Evolutionary conservation across 1,140 invertebrate genomes (phyloP), one percentile per base, ranked within the genome.

Genomic region (Proctacanthus coquilletti): DNA sequence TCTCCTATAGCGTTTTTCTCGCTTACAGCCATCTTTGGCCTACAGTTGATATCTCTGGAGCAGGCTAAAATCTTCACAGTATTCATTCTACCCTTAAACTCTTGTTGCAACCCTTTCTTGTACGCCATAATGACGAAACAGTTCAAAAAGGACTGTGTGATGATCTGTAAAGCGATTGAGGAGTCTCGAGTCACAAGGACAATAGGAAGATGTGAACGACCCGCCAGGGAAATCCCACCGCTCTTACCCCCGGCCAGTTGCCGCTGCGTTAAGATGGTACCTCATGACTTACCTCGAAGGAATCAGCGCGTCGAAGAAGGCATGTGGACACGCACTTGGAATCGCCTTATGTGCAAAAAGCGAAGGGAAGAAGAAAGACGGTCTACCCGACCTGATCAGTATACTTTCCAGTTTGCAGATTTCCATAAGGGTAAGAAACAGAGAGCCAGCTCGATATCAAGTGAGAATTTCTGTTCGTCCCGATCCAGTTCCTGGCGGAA

Each of bases 111-210:
- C 62, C 93, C 92, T 0, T 96, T 96, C 53, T 69, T 97, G 1
- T 97, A 96, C 60, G 91, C 92, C 15, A 94, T 96, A 41, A 72
- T 96, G 39, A 97, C 91, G 1, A 95, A 95, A 57, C 91, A 96
- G 52, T 97, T 96, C 57, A 96, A 96, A 58, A 93, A 94, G 61
- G 93, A 96, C 55, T 97, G 92, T 61, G 84, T 94, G 0, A 74
- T 92, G 44, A 83, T 97, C 33, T 96, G 91, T 61, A 86, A 91
- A 53, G 81, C 86, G 6, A 91, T 94, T 45, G 88, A 94, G 60
- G 88, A 93, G 52, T 88, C 84, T 1, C 66, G 87, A 18, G 86
- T 92, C 1, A 87, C 85, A 0, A 68, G 85, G 10, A 82, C 83
- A 9, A 88, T 88, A 40, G 85, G 84, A 1, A 66, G 83, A 32